phyloP scores from a whole-genome alignment of 2,888 invertebrate species.

The Agriopis marginaria region DNA sequence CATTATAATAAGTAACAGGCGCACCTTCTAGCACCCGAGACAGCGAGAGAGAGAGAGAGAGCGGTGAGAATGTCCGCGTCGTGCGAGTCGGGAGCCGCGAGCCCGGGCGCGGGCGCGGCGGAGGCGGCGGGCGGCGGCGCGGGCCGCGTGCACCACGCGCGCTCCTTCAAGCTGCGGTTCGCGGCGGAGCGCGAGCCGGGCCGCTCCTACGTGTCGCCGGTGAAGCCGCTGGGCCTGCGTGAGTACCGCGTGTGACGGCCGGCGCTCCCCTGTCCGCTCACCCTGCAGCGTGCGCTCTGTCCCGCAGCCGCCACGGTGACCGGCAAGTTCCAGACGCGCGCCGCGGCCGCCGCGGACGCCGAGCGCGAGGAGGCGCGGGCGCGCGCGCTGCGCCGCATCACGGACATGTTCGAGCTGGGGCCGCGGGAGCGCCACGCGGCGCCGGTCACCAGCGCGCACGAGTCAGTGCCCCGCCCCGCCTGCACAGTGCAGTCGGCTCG shows the following conservation, averaged over 20 bases:
- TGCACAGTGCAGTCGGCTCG: conserved; percentile 1
- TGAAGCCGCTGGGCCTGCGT: conserved; percentile 62
- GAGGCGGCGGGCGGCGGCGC: conserved; percentile 5
- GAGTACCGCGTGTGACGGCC: conserved; percentile 44
- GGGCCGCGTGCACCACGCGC: conserved; percentile 27
- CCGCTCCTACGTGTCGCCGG: conserved; percentile 73
- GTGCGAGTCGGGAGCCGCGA: conserved; percentile 46
- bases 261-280: conserved; percentile 35
- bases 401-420: conserved; percentile 23
- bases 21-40: too few relatives aligned
- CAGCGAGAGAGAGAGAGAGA: background rate
- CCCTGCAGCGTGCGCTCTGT: conserved; percentile 47
- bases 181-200: conserved; percentile 74
- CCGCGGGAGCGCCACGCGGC: conserved; percentile 28
- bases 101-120: conserved; percentile 17
- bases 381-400: conserved; percentile 58
- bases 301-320: conserved; percentile 72
- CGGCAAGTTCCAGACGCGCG: conserved; percentile 62
- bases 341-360: conserved; percentile 57
- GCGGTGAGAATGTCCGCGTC: conserved; percentile 27
- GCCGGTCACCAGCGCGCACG: conserved; percentile 6
- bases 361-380: conserved; percentile 42
- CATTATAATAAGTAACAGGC: too few relatives aligned
- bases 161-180: conserved; percentile 47
- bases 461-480: background rate